Percentiles rank a stretch among this genome's conserved stretches.
Evolutionary conservation across 1,140 invertebrate species (phyloP).

Genomic region (Microplitis mediator): DNA sequence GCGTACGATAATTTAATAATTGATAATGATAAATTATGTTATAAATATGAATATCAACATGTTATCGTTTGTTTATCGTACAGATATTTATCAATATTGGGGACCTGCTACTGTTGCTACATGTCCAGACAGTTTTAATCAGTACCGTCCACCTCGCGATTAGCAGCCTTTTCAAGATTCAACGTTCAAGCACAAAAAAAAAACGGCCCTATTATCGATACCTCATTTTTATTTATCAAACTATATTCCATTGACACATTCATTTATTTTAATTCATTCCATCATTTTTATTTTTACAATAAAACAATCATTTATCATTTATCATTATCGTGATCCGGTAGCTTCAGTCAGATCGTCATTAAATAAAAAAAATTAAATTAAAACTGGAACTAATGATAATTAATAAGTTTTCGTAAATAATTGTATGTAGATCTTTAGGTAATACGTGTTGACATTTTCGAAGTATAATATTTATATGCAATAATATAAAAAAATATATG

Average conservation of each 20-base stretch:
- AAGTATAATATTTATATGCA: too few relatives aligned
- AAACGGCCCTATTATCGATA: background rate
- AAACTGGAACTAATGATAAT: too few relatives aligned
- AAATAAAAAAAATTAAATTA: too few relatives aligned
- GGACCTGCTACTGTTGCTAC: conserved; percentile 46
- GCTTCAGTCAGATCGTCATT: too few relatives aligned
- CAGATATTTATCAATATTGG: conserved; percentile 32
- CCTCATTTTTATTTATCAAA: conserved; percentile 6
- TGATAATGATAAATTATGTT: background rate
- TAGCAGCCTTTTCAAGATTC: conserved; percentile 39
- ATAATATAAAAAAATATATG: too few relatives aligned
- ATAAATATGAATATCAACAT: background rate
- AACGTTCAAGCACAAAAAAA: conserved; percentile 8
- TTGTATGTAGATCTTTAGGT: too few relatives aligned
- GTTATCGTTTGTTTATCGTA: background rate
- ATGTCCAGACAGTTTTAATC: conserved; percentile 51
- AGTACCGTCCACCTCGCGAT: conserved; percentile 56
- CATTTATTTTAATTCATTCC: too few relatives aligned
- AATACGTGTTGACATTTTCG: too few relatives aligned
- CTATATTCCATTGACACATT: background rate
- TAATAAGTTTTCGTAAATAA: too few relatives aligned
- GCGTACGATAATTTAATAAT: background rate
- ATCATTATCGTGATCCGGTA: too few relatives aligned
- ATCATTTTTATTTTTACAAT: too few relatives aligned
- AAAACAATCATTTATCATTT: too few relatives aligned